A percentile compares a stretch with the other conserved stretches of the same genome.
Evolutionary conservation across 2,888 invertebrate species (phyloP).

Genomic region (Drosophila nigricruria): DNA sequence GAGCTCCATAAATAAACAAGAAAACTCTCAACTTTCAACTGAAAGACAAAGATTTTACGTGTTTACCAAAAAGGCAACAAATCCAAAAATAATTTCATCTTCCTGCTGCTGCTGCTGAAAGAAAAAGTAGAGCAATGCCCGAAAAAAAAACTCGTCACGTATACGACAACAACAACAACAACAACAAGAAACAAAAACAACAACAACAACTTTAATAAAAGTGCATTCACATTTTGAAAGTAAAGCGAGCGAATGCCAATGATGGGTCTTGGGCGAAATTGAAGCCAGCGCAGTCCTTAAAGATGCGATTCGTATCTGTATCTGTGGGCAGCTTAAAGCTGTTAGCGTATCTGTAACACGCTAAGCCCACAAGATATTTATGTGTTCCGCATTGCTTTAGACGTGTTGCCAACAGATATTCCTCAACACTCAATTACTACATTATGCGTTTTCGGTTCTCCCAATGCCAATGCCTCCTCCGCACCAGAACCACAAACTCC

Average conservation of each 20-base stretch:
- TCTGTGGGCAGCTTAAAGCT: conserved; percentile 31
- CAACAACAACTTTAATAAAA: conserved; percentile 42
- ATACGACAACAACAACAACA: conserved; percentile 38
- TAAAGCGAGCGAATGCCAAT: conserved; percentile 62
- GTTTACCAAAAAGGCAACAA: conserved; percentile 51
- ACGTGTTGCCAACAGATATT: conserved; percentile 26
- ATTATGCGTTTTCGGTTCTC: conserved; percentile 34
- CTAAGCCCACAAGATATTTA: conserved; percentile 43
- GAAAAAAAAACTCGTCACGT: conserved; percentile 60
- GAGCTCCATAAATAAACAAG: conserved; percentile 35
- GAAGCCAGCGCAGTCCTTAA: conserved; percentile 43
- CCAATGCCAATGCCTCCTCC: neutral
- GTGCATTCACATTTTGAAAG: conserved; percentile 79
- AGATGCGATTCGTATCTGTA: conserved; percentile 46
- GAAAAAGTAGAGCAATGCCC: conserved; percentile 59
- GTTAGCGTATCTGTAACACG: conserved; percentile 21
- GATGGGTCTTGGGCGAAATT: conserved; percentile 23
- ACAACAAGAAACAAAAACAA: conserved; percentile 20
- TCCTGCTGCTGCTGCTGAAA: conserved; percentile 52
- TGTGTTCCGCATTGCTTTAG: conserved; percentile 36
- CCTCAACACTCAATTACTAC: conserved; percentile 48
- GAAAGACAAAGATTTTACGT: conserved; percentile 35
- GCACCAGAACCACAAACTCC: neutral
- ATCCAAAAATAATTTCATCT: conserved; percentile 55
- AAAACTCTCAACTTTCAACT: conserved; percentile 30